Conservation (phyloP, 2,113 vertebrate species). For the Elanus axillaris region DNA sequence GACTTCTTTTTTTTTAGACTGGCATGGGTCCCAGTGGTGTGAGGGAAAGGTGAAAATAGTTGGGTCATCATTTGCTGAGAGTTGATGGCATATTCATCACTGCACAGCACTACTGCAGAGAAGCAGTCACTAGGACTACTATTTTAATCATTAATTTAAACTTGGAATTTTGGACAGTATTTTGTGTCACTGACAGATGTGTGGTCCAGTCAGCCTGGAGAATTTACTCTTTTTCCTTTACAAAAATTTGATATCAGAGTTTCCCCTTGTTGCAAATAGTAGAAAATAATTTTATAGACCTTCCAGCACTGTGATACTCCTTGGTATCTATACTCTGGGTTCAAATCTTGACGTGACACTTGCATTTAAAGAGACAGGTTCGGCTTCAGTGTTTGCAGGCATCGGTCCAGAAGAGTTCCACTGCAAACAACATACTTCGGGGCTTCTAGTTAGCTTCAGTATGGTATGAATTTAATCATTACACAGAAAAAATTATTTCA, state of each 20-base stretch:
- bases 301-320: neutral
- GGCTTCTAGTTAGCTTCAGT: neutral
- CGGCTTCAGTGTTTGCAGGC: neutral
- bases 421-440: neutral
- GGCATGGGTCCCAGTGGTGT: neutral
- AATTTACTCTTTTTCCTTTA: neutral
- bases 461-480: neutral
- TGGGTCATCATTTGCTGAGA: neutral
- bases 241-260: neutral
- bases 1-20: neutral
- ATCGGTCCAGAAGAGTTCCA: neutral
- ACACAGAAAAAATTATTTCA: neutral
- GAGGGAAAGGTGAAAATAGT: neutral
- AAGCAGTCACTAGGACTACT: neutral
- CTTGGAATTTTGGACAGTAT: neutral
- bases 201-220: neutral
- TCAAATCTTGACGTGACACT: neutral
- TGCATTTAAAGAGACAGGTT: neutral
- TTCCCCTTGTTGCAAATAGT: neutral
- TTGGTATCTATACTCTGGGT: neutral
- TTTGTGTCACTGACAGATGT: neutral
- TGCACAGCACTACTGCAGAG: neutral
- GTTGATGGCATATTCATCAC: neutral
- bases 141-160: neutral
- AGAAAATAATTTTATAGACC: neutral